phyloP scores from a whole-genome alignment of 2,888 invertebrate genomes.

The Nomada goodeniana region DNA sequence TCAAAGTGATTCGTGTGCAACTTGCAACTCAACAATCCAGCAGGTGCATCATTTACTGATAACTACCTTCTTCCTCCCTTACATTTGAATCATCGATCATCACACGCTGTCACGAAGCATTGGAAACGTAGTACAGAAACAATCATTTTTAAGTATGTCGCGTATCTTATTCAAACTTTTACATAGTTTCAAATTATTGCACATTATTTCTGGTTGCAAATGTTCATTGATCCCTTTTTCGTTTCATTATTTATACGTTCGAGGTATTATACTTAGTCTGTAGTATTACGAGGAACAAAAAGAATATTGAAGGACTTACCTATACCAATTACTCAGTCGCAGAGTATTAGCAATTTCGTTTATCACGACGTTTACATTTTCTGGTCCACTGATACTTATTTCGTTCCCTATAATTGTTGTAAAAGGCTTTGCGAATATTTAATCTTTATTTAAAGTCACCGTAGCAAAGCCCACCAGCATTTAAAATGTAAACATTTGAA shows the following conservation, averaged over 20 bases:
- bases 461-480: neutral
- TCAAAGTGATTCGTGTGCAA: slow-evolving; percentile 72
- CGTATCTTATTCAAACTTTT: slow-evolving; percentile 14
- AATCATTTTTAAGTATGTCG: slow-evolving; percentile 58
- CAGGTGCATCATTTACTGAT: slow-evolving; percentile 78
- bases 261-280: neutral
- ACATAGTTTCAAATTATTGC: neutral
- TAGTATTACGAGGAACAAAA: neutral
- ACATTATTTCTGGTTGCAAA: neutral
- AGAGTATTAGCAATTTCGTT: neutral
- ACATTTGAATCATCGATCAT: slow-evolving; percentile 57
- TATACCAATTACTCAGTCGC: neutral
- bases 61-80: slow-evolving; percentile 44
- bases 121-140: slow-evolving; percentile 53
- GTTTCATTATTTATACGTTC: neutral
- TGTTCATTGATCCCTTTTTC: neutral
- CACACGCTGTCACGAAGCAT: slow-evolving; percentile 48
- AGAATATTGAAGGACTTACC: slow-evolving; percentile 1
- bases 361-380: neutral
- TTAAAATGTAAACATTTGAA: slow-evolving; percentile 11
- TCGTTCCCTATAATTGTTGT: neutral
- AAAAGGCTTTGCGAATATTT: neutral
- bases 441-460: neutral
- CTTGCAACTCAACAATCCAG: slow-evolving; percentile 76
- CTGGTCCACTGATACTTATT: neutral